phyloP scores from a whole-genome alignment of 2,797 vertebrate species.

The Caiman crocodilus region DNA sequence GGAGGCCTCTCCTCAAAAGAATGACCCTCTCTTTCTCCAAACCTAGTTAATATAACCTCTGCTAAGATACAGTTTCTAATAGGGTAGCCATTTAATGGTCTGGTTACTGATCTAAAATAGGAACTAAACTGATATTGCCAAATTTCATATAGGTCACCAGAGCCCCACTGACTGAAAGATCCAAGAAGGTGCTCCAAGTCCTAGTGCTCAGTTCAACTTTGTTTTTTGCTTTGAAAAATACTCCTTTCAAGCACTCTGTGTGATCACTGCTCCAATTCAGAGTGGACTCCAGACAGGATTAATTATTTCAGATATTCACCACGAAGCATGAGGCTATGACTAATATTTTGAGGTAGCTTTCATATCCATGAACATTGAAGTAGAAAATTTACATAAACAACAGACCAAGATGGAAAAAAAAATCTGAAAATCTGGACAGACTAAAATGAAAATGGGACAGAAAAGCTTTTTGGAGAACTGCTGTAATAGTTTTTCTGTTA shows the following conservation, averaged over 20 bases:
- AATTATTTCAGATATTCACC: not conserved
- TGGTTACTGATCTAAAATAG: rapidly evolving
- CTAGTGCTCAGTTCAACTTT: not conserved
- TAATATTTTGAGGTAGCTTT: not conserved
- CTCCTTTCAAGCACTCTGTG: not conserved
- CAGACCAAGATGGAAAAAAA: not conserved
- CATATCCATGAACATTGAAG: not conserved
- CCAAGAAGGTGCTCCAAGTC: not conserved
- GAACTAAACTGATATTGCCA: not conserved
- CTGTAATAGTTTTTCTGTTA: not conserved
- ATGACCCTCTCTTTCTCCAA: not conserved
- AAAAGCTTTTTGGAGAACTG: not conserved
- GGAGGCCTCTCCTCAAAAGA: not conserved
- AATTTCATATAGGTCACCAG: not conserved
- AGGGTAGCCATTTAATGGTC: not conserved
- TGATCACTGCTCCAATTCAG: rapidly evolving
- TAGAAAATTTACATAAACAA: not conserved
- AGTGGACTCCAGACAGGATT: not conserved
- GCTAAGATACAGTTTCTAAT: not conserved
- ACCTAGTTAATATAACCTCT: not conserved
- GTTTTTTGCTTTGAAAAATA: not conserved
- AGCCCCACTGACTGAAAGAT: not conserved
- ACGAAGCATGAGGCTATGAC: not conserved
- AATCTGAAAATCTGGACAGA: not conserved
- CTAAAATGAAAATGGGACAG: not conserved